phyloP scores from a whole-genome alignment of 2,888 invertebrate genomes.

The Sphinx pinastri region DNA sequence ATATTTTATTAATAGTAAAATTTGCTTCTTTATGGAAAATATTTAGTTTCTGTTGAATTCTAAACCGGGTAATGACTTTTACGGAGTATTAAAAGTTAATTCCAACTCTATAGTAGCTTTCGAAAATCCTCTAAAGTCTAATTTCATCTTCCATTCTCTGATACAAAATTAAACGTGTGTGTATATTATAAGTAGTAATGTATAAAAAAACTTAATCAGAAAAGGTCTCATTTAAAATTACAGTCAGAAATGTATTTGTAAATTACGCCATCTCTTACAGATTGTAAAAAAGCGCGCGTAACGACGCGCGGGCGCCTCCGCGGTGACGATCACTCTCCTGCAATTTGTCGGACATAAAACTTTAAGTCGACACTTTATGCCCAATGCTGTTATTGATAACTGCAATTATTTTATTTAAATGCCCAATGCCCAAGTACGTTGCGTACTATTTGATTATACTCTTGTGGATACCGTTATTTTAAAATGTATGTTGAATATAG shows the following conservation, averaged over 20 bases:
- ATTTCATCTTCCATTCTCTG: too few relatives aligned
- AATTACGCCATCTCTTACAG: not conserved
- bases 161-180: too few relatives aligned
- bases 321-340: slow-evolving; percentile 40
- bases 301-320: slow-evolving; percentile 40
- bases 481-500: not conserved
- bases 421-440: not conserved
- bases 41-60: too few relatives aligned
- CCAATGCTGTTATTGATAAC: slow-evolving; percentile 19
- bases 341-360: slow-evolving; percentile 39
- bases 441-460: not conserved
- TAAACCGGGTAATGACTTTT: too few relatives aligned
- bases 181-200: too few relatives aligned
- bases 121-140: too few relatives aligned
- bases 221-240: too few relatives aligned
- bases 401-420: slow-evolving; percentile 5
- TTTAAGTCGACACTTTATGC: slow-evolving; percentile 25
- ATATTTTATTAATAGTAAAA: too few relatives aligned
- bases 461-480: not conserved
- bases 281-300: not conserved
- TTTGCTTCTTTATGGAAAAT: too few relatives aligned
- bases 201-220: too few relatives aligned
- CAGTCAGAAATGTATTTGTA: not conserved
- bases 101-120: too few relatives aligned
- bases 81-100: too few relatives aligned